Base-by-base conservation (phyloP, 2,888 invertebrate genomes). In the Hydrotaea diabolus region DNA sequence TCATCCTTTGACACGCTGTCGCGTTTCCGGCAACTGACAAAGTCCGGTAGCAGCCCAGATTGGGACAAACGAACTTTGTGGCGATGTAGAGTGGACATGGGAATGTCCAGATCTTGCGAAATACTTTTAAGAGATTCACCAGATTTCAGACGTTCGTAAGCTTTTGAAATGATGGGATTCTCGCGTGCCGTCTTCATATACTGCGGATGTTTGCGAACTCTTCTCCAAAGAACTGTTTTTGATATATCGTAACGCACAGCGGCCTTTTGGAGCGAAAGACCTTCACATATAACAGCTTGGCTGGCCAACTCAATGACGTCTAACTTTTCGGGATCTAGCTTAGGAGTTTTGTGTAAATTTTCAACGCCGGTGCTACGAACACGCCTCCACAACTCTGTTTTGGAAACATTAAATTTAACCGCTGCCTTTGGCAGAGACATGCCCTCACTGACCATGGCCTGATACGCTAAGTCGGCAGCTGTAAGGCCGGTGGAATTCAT, bases 61-160 rank as follows among this genome's bases (percentile, higher is more conserved):
- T 90, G 89, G 0, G 91, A 89, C 0, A 92, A 87, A 2, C 92
- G 89, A 0, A 92, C 91, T 81, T 92, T 92, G 71, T 92, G 92
- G 0, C 92, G 88, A 83, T 92, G 92, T 19, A 92, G 83, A 4
- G 92, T 92, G 0, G 92, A 92, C 90, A 92, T 92, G n/a, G 92
- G 92, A 85, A 92, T 92, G n/a, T 90, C 89, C 13, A 92, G 86
- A 57, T 91, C 91, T 74, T 91, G 90, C 53, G 92, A 92, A 26
- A 92, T 91, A 84, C 89, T 92, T 82, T 92, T 92, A 0, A 92
- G 81, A 0, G 92, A 91, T 76, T 92, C 91, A 0, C 92, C 92
- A 5, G 85, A 89, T 76, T 91, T 91, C 0, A 92, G 82, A 13
- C 91, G 90, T 59, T 91, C 91, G 62, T 91, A 91, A 0, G 92